Base-by-base conservation (phyloP, 2,888 invertebrate genomes). In the Chrysomela aeneicollis region DNA sequence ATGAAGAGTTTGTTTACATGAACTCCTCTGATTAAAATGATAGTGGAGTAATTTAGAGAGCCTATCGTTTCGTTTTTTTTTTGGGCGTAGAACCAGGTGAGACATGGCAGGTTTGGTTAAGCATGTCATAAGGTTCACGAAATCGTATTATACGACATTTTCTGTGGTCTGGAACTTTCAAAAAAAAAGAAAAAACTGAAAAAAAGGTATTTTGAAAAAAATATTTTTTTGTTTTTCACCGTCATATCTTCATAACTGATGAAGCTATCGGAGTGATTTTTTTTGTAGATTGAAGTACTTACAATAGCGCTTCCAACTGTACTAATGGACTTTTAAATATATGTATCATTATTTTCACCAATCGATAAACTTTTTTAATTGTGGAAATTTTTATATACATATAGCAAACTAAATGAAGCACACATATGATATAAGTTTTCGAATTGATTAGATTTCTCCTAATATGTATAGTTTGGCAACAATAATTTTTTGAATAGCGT, bases 41-140 rank as follows among this genome's bases (percentile, higher is more conserved):
- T 53, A 53, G 32, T 15, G 32, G n/a, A 53, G 53, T 17, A 17
- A 32, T 53, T 53, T 53, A 22, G 26, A 15, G 53, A 53, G n/a
- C 4, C 53, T 32, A 53, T 53, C 26, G 32, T 53, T n/a, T 53
- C 32, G 53, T 53, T 53, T 53, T 53, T n/a, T n/a, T 53, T 53
- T 53, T 21, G 22, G 1, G 53, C 53, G 15, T 53, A 53, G 17
- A 53, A 53, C 53, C 53, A 53, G 26, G 21, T 53, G 18, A 53
- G 17, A 53, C 32, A 53, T 53, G 26, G 46, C 46, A 46, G 46
- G 46, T n/a, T 49, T 18, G 6, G 15, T 18, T 49, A 18, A 49
- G 49, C 18, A 53, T 53, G 53, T 53, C 32, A 53, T 26, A 4
- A 17, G 26, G 26, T 10, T 26, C 30, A 53, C 17, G 53, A 53